These are phyloP conservation scores for Trachops cirrhosus DNA, from an alignment of 2,797 vertebrate genomes.

Conservation along the genomic window DNA sequence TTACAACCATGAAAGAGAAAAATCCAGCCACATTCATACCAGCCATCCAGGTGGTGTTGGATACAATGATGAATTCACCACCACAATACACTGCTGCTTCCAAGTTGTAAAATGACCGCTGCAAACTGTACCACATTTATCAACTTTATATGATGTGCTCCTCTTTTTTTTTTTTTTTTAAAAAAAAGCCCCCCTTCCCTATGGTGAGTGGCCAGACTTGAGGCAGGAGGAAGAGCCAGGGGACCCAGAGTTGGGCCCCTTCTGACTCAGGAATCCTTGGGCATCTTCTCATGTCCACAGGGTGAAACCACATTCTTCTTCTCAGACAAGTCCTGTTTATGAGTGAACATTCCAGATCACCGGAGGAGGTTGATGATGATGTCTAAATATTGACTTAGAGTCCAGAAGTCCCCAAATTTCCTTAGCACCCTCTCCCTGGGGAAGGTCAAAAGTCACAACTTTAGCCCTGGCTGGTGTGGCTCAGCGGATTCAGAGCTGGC, in stretches of 20 bases:
- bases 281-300: neutral
- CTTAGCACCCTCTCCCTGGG: neutral
- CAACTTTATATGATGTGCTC: neutral
- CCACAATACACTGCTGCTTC: neutral
- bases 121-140: neutral
- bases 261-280: neutral
- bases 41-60: neutral
- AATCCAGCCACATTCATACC: neutral
- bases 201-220: neutral
- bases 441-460: neutral
- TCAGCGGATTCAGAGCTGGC: too few relatives aligned
- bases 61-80: neutral
- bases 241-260: neutral
- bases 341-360: neutral
- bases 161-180: neutral
- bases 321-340: neutral
- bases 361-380: neutral
- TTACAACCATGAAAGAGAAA: neutral
- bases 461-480: too few relatives aligned
- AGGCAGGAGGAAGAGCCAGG: neutral
- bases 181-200: neutral
- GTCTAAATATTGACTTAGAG: neutral
- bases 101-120: neutral
- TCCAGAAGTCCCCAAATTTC: neutral
- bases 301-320: neutral